Evolutionary conservation across 1,140 invertebrate species (phyloP).

Genomic region (Pachypeltis micranthus): DNA sequence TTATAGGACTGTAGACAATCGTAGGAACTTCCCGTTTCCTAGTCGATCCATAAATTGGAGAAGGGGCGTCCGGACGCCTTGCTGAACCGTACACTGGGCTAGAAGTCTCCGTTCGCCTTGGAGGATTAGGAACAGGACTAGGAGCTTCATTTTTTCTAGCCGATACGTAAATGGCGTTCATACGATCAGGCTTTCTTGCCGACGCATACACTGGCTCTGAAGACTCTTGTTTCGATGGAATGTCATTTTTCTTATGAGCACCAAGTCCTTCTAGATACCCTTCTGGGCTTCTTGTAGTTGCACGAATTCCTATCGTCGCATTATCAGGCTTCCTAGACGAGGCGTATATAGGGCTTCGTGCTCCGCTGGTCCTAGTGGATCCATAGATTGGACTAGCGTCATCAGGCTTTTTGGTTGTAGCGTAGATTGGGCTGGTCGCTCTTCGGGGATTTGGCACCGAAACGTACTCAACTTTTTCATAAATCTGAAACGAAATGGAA

Average conservation of each 20-base stretch:
- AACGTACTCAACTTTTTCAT: constrained; percentile 1
- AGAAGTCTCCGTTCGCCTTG: background rate
- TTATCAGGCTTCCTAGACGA: too few species aligned
- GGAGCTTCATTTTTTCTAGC: background rate
- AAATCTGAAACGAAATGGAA: constrained; percentile 6
- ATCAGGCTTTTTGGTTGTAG: background rate
- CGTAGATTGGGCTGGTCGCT: background rate
- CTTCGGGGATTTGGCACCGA: background rate
- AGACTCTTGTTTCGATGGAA: background rate
- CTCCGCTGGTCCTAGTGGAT: background rate
- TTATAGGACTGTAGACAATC: background rate
- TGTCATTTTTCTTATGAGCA: too few species aligned
- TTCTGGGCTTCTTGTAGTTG: too few species aligned
- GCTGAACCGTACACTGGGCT: background rate
- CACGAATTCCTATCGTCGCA: too few species aligned
- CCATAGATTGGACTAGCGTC: background rate
- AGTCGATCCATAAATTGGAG: background rate
- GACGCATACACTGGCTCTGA: background rate
- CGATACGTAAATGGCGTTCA: background rate
- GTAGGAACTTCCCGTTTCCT: background rate
- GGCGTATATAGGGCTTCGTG: too few species aligned
- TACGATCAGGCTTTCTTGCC: background rate
- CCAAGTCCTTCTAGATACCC: too few species aligned
- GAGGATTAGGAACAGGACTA: background rate
- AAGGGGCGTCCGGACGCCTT: background rate